Base-by-base conservation (phyloP, 2,888 invertebrate species). In the Subacronicta megacephala region DNA sequence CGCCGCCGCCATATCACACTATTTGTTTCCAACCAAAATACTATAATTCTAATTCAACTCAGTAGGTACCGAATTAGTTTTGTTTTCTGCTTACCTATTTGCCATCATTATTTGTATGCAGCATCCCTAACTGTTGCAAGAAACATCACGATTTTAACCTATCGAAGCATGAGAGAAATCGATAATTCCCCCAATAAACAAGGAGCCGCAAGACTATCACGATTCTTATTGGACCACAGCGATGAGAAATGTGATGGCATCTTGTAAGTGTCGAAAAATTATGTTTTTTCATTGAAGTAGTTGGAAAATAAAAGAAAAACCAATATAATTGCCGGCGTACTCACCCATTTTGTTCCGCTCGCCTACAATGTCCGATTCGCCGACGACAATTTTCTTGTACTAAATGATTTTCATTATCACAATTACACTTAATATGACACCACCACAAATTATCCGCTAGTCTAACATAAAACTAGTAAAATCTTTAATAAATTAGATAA, bases 151-250 rank as follows among this genome's bases (percentile, higher is more conserved):
- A 23, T 70, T 26, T 78, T 77, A 78, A 77, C 69, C 74, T 68
- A 57, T 67, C 74, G 80, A 85, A 83, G 88, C 87, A 83, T 87
- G 88, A 82, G 78, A 88, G 90, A 91, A 93, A 93, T 93, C 93
- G 82, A 93, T 93, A 93, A 71, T 86, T 84, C 64, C 65, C 72
- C 84, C 89, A 90, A 85, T 77, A 85, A 81, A 84, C 77, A 84
- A 78, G 61, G 66, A 45, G 46, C 52, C 58, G 59, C 59, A 52
- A 38, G 37, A 53, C 43, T 53, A 52, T 18, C 60, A 58, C 38
- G 67, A 75, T 81, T 84, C 80, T 66, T 63, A 79, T 81, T 67
- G 62, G 76, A 82, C 64, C 13, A 52, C 46, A 40, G 7, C n/a
- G 23, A 40, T 12, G 23, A 43, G 23, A 37, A 54, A 20, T 9